Evolutionary conservation across 2,113 vertebrate genomes (phyloP), one percentile per base, ranked within the genome.

Genomic region (Potamarius usumacintae): DNA sequence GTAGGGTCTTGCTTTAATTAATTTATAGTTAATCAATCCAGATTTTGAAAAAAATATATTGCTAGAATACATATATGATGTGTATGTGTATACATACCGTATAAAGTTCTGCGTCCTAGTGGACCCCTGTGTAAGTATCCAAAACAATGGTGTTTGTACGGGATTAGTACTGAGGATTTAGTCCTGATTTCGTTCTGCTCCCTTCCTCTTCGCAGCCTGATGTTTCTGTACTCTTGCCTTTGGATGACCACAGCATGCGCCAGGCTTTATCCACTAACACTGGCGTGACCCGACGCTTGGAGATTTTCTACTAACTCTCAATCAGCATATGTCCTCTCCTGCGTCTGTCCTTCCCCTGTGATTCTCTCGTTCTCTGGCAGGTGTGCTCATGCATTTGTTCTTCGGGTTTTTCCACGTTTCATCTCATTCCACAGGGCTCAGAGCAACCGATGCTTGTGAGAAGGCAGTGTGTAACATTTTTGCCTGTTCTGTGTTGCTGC

Each of bases 261-360:
- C 95, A 95, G 93, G 94, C 95, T 94, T 94, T 96, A 93, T 95
- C 95, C 93, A 91, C 95, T 95, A 95, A 95, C 94, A 95, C 94
- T 93, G 95, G 94, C 90, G 94, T 95, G 93, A 94, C 95, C 91
- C 94, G 95, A 88, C 95, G 95, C 94, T 94, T 96, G 94, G 95
- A 96, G 94, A 94, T 96, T 94, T 96, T 96, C 95, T 96, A 95
- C 95, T 96, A 96, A 96, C 95, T 93, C 91, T 93, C 91, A 86
- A 92, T 85, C 89, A 79, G 90, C 89, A 91, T 90, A 92, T 93
- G 79, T 82, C 87, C 89, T 90, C 83, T 91, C 83, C 90, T 88
- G 89, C 82, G 79, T 77, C 80, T 83, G 82, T 69, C 81, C 82
- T 92, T 93, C 93, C 94, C 91, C 93, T 91, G 93, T 94, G 92